These are phyloP conservation scores for Esox lucius DNA, from an alignment of 2,797 vertebrate species.

Conservation along the genomic window DNA sequence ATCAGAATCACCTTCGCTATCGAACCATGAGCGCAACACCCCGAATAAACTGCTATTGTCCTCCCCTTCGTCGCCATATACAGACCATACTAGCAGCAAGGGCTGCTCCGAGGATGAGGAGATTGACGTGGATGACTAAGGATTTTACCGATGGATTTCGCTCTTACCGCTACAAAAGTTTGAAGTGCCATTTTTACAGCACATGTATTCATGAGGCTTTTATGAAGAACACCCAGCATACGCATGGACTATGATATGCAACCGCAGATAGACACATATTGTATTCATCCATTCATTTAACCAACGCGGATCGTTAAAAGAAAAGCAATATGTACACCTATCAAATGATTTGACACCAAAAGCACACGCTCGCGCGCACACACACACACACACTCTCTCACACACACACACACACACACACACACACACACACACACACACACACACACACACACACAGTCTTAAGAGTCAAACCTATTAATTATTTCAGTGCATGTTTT, in stretches of 20 bases:
- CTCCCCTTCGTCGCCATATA: constrained; percentile 72
- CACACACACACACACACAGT: constrained; percentile 10
- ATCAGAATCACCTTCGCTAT: constrained; percentile 61
- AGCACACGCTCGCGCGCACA: constrained; percentile 33
- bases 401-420: constrained; percentile 15
- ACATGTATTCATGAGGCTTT: constrained; percentile 44
- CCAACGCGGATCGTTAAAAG: constrained; percentile 50
- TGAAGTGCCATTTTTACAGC: constrained; percentile 47
- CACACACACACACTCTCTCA: constrained; percentile 27
- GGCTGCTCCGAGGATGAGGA: constrained; percentile 88
- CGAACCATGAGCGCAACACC: constrained; percentile 59
- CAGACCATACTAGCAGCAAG: constrained; percentile 80
- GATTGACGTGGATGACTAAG: constrained; percentile 90
- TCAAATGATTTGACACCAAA: background rate
- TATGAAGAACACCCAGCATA: constrained; percentile 39
- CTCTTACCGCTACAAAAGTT: background rate
- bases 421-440: constrained; percentile 30
- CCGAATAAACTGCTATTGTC: constrained; percentile 64
- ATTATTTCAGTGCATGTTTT: constrained; percentile 48
- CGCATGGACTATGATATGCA: constrained; percentile 48
- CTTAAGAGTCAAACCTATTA: constrained; percentile 12
- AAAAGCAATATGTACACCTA: constrained; percentile 80
- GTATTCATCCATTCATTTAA: constrained; percentile 54
- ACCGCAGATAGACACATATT: constrained; percentile 11
- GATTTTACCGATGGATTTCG: background rate